These are phyloP conservation scores for Rhagoletis pomonella DNA, from an alignment of 1,140 invertebrate genomes.

Conservation along the genomic window DNA sequence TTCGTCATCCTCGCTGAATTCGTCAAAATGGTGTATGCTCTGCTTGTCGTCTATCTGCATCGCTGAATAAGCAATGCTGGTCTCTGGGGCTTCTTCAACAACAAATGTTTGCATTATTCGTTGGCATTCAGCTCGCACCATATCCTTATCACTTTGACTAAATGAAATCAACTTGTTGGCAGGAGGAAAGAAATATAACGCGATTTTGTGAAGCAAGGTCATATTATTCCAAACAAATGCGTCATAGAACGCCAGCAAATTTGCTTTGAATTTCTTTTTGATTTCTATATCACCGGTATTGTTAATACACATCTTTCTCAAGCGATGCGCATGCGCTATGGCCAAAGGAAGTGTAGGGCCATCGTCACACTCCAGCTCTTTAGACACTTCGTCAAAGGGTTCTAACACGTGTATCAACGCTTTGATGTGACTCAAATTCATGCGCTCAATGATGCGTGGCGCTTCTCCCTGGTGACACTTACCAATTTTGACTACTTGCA, in stretches of 20 bases:
- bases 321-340: conserved; percentile 11
- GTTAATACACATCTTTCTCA: not conserved
- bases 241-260: not conserved
- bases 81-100: not conserved
- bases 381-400: conserved; percentile 22
- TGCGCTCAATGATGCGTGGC: not conserved
- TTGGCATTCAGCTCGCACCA: conserved; percentile 20
- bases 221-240: conserved; percentile 2
- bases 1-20: not conserved
- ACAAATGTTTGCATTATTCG: conserved; percentile 10
- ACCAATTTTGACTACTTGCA: not conserved
- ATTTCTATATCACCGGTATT: not conserved
- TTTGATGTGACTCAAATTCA: not conserved
- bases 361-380: not conserved
- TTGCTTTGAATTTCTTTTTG: conserved; percentile 40
- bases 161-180: conserved; percentile 51
- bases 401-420: not conserved
- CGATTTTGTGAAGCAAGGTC: conserved; percentile 31
- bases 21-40: not conserved
- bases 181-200: conserved; percentile 39
- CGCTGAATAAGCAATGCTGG: not conserved
- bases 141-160: not conserved
- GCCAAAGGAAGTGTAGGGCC: conserved; percentile 26
- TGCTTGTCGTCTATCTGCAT: not conserved
- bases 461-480: not conserved